Conservation (phyloP, 2,797 vertebrate genomes). For the Gallinago nigripennis region DNA sequence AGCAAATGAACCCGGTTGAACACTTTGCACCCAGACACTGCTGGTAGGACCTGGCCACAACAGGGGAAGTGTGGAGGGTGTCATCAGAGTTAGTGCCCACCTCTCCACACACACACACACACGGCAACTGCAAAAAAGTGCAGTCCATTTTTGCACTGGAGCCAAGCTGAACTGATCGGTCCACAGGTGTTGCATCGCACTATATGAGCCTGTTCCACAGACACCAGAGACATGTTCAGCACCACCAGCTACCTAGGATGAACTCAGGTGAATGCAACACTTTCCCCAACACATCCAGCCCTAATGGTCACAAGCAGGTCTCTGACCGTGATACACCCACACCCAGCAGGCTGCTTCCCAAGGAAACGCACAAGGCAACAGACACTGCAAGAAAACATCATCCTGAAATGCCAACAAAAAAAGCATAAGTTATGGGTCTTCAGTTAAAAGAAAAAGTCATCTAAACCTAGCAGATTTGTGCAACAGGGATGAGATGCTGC, state of each 20-base stretch:
- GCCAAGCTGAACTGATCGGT: not conserved
- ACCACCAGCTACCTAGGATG: not conserved
- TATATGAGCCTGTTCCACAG: not conserved
- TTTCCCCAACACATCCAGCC: not conserved
- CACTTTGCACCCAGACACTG: not conserved
- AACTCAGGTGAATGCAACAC: not conserved
- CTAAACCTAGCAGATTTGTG: not conserved
- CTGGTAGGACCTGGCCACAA: not conserved
- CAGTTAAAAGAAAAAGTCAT: not conserved
- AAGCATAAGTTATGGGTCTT: not conserved
- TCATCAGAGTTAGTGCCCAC: not conserved
- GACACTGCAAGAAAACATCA: not conserved
- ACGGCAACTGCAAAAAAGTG: not conserved
- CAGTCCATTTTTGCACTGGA: not conserved
- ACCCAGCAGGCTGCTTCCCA: not conserved
- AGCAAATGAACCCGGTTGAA: not conserved
- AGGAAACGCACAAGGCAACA: accelerated
- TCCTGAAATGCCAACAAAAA: not conserved
- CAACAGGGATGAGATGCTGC: not conserved
- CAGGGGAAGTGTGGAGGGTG: not conserved
- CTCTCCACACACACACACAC: not conserved
- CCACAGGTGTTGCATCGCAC: not conserved
- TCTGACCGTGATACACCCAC: not conserved
- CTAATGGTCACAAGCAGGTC: not conserved
- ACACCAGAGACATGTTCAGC: accelerated